These are phyloP conservation scores for Lepus americanus DNA, from an alignment of 2,113 vertebrate genomes.

Conservation along the genomic window DNA sequence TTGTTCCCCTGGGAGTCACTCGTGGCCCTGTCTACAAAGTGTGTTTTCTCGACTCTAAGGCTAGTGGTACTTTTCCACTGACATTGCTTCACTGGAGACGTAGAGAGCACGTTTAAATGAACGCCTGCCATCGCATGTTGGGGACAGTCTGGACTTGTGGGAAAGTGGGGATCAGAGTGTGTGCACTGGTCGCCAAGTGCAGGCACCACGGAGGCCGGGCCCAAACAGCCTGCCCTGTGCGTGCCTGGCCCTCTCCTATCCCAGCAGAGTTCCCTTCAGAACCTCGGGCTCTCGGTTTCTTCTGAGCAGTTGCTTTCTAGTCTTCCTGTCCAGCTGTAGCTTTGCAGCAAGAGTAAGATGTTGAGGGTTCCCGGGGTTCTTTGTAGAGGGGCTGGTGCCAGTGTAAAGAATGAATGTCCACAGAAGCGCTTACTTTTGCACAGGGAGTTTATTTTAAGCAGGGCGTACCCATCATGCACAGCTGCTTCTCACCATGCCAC, in stretches of 20 bases:
- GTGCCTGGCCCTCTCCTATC: too few species aligned
- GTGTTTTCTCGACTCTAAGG: background rate
- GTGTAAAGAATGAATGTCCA: accelerated
- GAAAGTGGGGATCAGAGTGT: background rate
- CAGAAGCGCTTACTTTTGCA: background rate
- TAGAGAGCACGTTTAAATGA: background rate
- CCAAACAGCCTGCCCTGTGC: too few species aligned
- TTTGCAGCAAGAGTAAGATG: background rate
- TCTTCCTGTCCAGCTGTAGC: background rate
- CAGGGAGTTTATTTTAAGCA: background rate
- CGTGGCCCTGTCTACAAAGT: background rate
- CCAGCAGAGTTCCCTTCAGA: too few species aligned
- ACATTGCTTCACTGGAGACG: background rate
- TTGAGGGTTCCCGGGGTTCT: background rate
- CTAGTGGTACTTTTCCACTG: background rate
- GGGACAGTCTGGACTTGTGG: background rate
- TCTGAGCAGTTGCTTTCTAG: too few species aligned
- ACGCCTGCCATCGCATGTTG: background rate
- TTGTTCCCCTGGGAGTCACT: background rate
- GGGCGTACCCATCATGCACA: accelerated
- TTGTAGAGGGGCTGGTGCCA: background rate
- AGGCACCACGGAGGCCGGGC: too few species aligned
- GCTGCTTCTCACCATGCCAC: background rate
- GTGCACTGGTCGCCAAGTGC: background rate
- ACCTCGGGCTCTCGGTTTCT: too few species aligned